Base-by-base conservation (phyloP, 2,888 invertebrate genomes). In the Hypolimnas misippus region DNA sequence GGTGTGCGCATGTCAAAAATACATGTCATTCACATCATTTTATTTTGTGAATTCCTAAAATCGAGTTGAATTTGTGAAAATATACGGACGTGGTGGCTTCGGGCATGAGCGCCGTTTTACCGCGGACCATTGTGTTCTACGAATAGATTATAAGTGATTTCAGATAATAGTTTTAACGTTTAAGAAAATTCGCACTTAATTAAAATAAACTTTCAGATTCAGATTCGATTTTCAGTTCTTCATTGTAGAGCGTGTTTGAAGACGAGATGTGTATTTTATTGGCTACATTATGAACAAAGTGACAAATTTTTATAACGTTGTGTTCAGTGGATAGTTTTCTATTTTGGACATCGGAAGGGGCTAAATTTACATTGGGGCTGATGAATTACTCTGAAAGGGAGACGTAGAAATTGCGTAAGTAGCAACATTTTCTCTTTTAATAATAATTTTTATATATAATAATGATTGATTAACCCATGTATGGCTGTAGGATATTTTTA, bases 1-100 rank as follows among this genome's bases (percentile, higher is more conserved):
- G 68, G 73, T 78, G 75, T 87, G 87, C 91, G 91, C 91, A 91
- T 91, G 91, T 90, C 91, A 89, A 86, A 87, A 87, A 76, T 84
- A 85, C 77, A 78, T 88, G 88, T 89, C 89, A 89, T 86, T 76
- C 76, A 81, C 79, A 81, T 84, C 86, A 83, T 86, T 89, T 87
- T 86, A 87, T 85, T 89, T 89, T 82, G 86, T 83, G 85, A 83
- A 83, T 83, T 82, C 76, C 76, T 82, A 73, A 83, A 85, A 86
- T 78, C 83, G 79, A 80, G 84, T 81, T 81, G 84, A 87, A 79
- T 83, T 87, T 77, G 84, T 78, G 78, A 79, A 85, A 85, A 81
- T 83, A 81, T 71, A 76, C 73, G 79, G 76, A 79, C 79, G 82
- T 76, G 76, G 76, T 77, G 77, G 78, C 74, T 74, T 74, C 76